Evolutionary conservation across 2,113 vertebrate species (phyloP), one percentile per base, ranked within the genome.

Genomic region (Platysteira castanea): DNA sequence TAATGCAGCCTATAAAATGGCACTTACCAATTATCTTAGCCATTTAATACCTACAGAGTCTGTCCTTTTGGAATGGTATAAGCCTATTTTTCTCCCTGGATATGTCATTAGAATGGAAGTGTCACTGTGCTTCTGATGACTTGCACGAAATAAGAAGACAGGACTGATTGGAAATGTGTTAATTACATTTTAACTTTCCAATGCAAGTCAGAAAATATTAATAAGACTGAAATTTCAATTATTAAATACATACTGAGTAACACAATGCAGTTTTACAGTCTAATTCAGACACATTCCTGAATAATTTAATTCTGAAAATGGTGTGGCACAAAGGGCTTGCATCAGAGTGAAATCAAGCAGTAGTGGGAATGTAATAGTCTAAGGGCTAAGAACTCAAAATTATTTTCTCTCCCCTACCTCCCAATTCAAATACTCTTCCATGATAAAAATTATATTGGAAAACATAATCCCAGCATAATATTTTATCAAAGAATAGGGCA

Each of bases 231-330:
- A 94, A 76, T 84, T 81, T 96, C 88, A 97, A 95, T 96, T 95
- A 96, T 96, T 97, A 96, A 96, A 92, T 96, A 89, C 49, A 81
- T 95, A 83, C 92, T 35, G 50, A 95, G 88, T 79, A 93, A 93
- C 87, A 94, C 75, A 87, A 94, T 81, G 85, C 83, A 92, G 88
- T 89, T 96, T 84, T 93, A 60, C 80, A 30, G 30, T 76, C 69
- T 87, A 96, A 97, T 90, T 87, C 75, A 71, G 87, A 84, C 67
- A 57, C 56, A 73, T 75, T 91, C 67, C 81, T 92, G 81, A 76
- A 90, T 96, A 95, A 96, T 96, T 97, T 87, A 96, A 87, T 86
- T 94, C 78, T 92, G 53, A 89, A 95, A 93, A 90, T 82, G 61
- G 69, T 93, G 83, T 73, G 61, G 53, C 50, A 87, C 84, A 86